A percentile compares a stretch with the other conserved stretches of the same genome.
Conservation (phyloP, 2,797 vertebrate genomes). For the Pampus argenteus region DNA sequence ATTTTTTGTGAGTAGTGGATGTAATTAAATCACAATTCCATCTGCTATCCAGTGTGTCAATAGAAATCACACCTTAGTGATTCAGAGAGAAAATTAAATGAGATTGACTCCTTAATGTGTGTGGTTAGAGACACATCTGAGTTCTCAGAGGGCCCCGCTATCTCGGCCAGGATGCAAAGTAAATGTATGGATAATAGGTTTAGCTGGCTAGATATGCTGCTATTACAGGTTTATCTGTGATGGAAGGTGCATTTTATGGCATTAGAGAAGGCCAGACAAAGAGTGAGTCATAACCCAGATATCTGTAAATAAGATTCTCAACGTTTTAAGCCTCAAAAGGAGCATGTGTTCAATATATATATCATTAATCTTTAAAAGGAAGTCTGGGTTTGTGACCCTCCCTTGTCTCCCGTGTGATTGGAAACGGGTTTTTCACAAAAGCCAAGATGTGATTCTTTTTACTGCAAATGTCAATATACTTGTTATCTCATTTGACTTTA, state of each 20-base stretch:
- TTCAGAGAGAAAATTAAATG: slow-evolving; percentile 71
- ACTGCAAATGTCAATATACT: slow-evolving; percentile 53
- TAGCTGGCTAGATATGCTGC: slow-evolving; percentile 62
- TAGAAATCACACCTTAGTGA: slow-evolving; percentile 71
- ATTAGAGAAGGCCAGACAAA: slow-evolving; percentile 64
- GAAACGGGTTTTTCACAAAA: slow-evolving; percentile 59
- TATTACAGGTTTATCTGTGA: slow-evolving; percentile 72
- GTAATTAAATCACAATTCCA: slow-evolving; percentile 73
- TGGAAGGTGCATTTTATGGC: slow-evolving; percentile 69
- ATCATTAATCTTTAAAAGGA: slow-evolving; percentile 65
- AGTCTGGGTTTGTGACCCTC: slow-evolving; percentile 30
- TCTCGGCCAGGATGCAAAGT: slow-evolving; percentile 62
- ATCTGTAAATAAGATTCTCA: slow-evolving; percentile 68
- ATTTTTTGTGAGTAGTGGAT: slow-evolving; percentile 39
- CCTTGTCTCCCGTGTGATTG: slow-evolving; percentile 19
- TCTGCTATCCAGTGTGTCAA: slow-evolving; percentile 61
- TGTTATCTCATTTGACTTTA: slow-evolving; percentile 26
- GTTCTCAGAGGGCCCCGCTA: slow-evolving; percentile 51
- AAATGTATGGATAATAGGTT: slow-evolving; percentile 74
- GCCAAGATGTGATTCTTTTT: slow-evolving; percentile 19
- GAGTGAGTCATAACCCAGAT: slow-evolving; percentile 62
- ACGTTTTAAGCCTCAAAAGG: slow-evolving; percentile 60
- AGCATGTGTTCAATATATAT: slow-evolving; percentile 53
- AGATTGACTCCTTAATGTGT: slow-evolving; percentile 59
- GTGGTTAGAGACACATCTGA: slow-evolving; percentile 46